These are phyloP conservation scores for Caenorhabditis angaria DNA, from an alignment of 2,888 invertebrate genomes.

Conservation along the genomic window DNA sequence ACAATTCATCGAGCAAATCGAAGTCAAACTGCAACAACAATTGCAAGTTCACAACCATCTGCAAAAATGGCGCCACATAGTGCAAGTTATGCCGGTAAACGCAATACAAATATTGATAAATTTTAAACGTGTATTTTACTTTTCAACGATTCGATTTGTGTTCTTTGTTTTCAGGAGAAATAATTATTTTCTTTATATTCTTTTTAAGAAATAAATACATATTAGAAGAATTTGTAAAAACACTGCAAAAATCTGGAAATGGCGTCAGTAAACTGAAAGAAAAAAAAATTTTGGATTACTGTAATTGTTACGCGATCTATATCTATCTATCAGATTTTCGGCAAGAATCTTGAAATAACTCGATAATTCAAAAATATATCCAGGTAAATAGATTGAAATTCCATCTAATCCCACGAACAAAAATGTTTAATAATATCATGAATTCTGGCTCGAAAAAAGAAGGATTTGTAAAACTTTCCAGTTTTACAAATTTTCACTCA, in stretches of 20 bases:
- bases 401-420: too few relatives aligned
- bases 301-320: too few relatives aligned
- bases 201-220: neutral
- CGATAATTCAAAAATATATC: too few relatives aligned
- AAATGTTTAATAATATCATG: too few relatives aligned
- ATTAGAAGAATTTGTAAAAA: neutral
- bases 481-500: too few relatives aligned
- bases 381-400: too few relatives aligned
- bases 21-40: constrained; percentile 47
- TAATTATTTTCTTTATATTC: neutral
- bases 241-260: neutral
- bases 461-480: too few relatives aligned
- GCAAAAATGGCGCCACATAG: constrained; percentile 24
- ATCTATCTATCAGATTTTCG: too few relatives aligned
- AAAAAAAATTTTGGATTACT: too few relatives aligned
- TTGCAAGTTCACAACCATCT: constrained; percentile 40
- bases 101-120: constrained; percentile 22
- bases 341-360: too few relatives aligned
- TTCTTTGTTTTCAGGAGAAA: neutral
- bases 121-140: constrained; percentile 16
- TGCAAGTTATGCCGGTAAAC: constrained; percentile 28
- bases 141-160: neutral
- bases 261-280: too few relatives aligned
- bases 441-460: too few relatives aligned
- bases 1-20: constrained; percentile 39